phyloP scores from a whole-genome alignment of 2,888 invertebrate species.

The Eutolmus rufibarbis region DNA sequence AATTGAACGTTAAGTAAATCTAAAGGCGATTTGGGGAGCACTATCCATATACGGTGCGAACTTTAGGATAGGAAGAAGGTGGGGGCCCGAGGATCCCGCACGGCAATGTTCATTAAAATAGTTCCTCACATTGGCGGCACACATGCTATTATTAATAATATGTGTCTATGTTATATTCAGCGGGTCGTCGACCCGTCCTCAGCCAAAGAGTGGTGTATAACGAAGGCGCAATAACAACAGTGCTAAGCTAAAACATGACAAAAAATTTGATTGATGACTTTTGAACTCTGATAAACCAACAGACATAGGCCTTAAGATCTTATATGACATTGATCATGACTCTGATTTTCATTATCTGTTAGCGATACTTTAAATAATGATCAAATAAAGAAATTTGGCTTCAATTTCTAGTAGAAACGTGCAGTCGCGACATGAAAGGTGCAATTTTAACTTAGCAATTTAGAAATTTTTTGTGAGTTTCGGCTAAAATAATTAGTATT shows the following conservation, averaged over 20 bases:
- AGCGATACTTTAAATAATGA: neutral
- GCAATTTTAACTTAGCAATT: neutral
- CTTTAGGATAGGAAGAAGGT: neutral
- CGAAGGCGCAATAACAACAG: slow-evolving; percentile 10
- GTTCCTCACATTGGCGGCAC: slow-evolving; percentile 20
- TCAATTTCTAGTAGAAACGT: neutral
- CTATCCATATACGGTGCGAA: neutral
- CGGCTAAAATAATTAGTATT: too few relatives aligned
- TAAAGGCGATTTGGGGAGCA: neutral
- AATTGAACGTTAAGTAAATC: slow-evolving; percentile 9
- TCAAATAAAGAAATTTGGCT: neutral
- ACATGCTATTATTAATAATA: slow-evolving; percentile 36
- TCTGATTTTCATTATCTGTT: slow-evolving; percentile 7
- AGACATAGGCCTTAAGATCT: slow-evolving; percentile 40
- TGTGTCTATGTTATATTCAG: slow-evolving; percentile 24
- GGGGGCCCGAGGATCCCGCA: neutral
- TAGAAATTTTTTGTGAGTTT: neutral
- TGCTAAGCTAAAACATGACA: neutral
- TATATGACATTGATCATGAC: slow-evolving; percentile 38
- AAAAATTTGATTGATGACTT: slow-evolving; percentile 47
- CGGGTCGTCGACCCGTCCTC: slow-evolving; percentile 44
- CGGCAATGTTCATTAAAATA: slow-evolving; percentile 26
- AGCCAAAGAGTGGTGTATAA: neutral
- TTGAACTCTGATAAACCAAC: slow-evolving; percentile 41
- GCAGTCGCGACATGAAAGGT: neutral